These are phyloP conservation scores for Nowickia ferox DNA, from an alignment of 2,888 invertebrate genomes.

Conservation along the genomic window DNA sequence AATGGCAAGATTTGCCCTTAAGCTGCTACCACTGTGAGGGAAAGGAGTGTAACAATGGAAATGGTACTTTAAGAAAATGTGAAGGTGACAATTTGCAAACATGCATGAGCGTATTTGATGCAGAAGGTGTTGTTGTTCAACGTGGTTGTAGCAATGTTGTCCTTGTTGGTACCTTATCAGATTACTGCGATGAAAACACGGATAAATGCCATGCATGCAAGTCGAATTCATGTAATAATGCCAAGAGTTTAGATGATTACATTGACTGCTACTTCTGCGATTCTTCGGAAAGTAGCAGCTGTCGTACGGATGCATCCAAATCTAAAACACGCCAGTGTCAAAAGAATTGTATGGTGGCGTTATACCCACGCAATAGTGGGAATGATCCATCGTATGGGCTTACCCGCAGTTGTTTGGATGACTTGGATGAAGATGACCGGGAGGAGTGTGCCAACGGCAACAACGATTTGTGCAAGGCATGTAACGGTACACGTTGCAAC, in stretches of 20 bases:
- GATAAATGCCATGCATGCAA: conserved; percentile 78
- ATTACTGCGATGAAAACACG: conserved; percentile 76
- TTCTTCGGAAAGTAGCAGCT: conserved; percentile 72
- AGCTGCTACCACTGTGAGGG: conserved; percentile 76
- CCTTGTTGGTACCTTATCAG: conserved; percentile 54
- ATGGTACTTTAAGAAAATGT: conserved; percentile 71
- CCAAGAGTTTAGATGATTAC: conserved; percentile 73
- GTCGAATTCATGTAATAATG: conserved; percentile 79
- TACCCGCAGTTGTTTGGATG: conserved; percentile 79
- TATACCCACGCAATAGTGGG: conserved; percentile 77
- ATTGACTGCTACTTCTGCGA: conserved; percentile 79
- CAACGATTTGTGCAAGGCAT: conserved; percentile 75
- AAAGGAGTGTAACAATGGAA: conserved; percentile 72
- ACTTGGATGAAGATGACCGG: conserved; percentile 77
- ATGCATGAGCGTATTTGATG: conserved; percentile 78
- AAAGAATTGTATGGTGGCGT: conserved; percentile 77
- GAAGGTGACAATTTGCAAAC: conserved; percentile 77
- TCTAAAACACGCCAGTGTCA: conserved; percentile 76
- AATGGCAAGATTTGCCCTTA: conserved; percentile 80
- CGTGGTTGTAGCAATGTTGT: conserved; percentile 80
- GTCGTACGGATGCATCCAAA: conserved; percentile 66
- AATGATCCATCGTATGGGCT: conserved; percentile 77
- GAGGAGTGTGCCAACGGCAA: conserved; percentile 74
- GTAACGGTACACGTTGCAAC: conserved; percentile 76
- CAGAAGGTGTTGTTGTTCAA: conserved; percentile 73